Evolutionary conservation across 53 echinoderm and acorn worm species (phyloP), one percentile per base, ranked within the genome.

Genomic region (Patiria pectinifera): DNA sequence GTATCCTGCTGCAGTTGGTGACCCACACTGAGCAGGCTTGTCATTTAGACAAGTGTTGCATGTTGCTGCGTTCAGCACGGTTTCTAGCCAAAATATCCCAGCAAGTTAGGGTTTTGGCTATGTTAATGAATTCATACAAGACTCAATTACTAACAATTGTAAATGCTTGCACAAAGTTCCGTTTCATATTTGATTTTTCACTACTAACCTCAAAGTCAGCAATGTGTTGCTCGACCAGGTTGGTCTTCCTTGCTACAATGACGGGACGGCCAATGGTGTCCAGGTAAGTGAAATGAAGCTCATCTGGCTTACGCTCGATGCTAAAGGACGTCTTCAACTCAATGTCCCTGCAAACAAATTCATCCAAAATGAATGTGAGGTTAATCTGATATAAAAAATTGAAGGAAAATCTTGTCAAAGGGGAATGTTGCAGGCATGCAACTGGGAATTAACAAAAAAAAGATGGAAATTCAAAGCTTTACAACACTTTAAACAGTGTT

Each of bases 201-300:
- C 9, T 62, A 60, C 95, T 94, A 84, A 97, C 97, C 62, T 98
- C 96, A 93, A 98, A 98, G 89, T 96, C 96, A 80, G 94, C 94
- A 91, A 98, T 98, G 87, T 98, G 99, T 59, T 94, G 95, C 79
- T 98, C 99, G 15, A 98, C 99, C 46, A 98, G 94, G 86, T 97
- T 98, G 58, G 60, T 94, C 85, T 98, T 98, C 86, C 91, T 92
- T 13, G 96, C 96, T 2, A 96, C 83, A 26, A 97, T 92, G 48
- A 98, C 96, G 0, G 95, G 96, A 7, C 96, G 93, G 10, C 96
- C 99, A 70, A 96, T 85, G 82, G 96, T 96, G 76, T 97, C 96
- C 53, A 98, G 88, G 62, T 98, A 98, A 48, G 99, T 98, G 86
- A 87, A 97, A 85, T 98, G 96, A 6, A 93, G 85, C 93, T 98